Evolutionary conservation across 2,888 invertebrate species (phyloP).

Genomic region (Tetrapedia diversipes): DNA sequence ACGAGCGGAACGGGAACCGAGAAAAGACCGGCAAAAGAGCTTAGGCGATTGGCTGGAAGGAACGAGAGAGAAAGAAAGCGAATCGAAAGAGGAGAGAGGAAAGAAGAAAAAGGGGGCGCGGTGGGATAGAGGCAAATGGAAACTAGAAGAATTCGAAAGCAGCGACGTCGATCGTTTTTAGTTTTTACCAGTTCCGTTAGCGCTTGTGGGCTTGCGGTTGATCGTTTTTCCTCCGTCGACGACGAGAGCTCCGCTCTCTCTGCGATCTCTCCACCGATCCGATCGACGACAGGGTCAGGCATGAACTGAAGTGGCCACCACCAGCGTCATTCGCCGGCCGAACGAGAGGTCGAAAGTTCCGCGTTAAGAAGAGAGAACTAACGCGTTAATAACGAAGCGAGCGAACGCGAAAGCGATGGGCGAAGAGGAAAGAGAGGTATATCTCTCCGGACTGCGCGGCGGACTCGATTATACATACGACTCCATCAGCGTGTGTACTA

Average conservation of each 20-base stretch:
- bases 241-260: neutral
- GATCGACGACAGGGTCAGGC: conserved; percentile 59
- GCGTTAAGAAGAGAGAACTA: conserved; percentile 50
- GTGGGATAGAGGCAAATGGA: neutral
- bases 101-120: neutral
- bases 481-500: conserved; percentile 18
- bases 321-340: conserved; percentile 39
- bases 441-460: neutral
- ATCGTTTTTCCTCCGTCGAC: conserved; percentile 31
- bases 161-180: conserved; percentile 9
- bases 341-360: conserved; percentile 60
- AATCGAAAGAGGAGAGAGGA: neutral
- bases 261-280: conserved; percentile 42
- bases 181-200: conserved; percentile 36
- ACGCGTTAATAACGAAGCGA: conserved; percentile 31
- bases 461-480: conserved; percentile 9
- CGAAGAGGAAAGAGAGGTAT: conserved; percentile 18
- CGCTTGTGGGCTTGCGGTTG: conserved; percentile 1
- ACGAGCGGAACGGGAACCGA: neutral
- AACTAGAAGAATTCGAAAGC: conserved; percentile 4
- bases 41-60: neutral
- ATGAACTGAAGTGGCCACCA: conserved; percentile 60
- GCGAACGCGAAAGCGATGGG: conserved; percentile 22
- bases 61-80: neutral
- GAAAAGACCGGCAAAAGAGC: neutral